Base-by-base conservation (phyloP, 2,888 invertebrate species). In the Chirona hameri region DNA sequence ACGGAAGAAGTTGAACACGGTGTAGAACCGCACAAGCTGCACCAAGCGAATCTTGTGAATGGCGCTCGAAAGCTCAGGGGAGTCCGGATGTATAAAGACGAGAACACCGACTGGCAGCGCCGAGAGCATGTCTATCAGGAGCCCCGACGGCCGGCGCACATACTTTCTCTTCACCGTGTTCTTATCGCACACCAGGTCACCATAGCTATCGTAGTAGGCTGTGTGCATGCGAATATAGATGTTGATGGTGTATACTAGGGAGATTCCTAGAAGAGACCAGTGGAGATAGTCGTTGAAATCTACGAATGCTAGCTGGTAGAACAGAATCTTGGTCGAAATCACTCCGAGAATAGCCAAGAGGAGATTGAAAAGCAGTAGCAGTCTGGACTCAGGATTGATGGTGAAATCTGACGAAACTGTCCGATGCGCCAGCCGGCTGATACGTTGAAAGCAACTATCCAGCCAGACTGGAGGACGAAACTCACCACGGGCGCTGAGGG, bases 211-310 rank as follows among this genome's bases (percentile, higher is more conserved):
- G 46, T 76, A 76, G 46, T 46, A 76, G 0, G 76, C 76, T 12
- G 76, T 76, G 46, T 76, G 76, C 76, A 76, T 76, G 24, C 76
- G 76, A 3, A 76, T 31, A 39, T 27, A 76, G 15, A 76, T 76
- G 24, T 76, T 76, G 10, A 76, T 2, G 2, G 18, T 76, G 24
- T 46, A 76, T 18, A 27, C 21, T 3, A 39, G 21, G 0, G 18
- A 46, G 46, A 76, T 9, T 2, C 39, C 39, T 21, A 76, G 27
- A 7, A 46, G 10, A 15, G 12, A 39, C 76, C 65, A 65, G 65
- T 12, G 1, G 65, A 27, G 10, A 52, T 9, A 52, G 1, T 52
- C 27, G 27, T 12, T 65, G 65, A 27, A 31, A 15, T 46, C 24
- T 24, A 9, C 9, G 39, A 76, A 76, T 15, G 76, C 46, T 18